Evolutionary conservation across 2,888 invertebrate species (phyloP), one percentile per base, ranked within the genome.

Genomic region (Tenthredo distinguenda): DNA sequence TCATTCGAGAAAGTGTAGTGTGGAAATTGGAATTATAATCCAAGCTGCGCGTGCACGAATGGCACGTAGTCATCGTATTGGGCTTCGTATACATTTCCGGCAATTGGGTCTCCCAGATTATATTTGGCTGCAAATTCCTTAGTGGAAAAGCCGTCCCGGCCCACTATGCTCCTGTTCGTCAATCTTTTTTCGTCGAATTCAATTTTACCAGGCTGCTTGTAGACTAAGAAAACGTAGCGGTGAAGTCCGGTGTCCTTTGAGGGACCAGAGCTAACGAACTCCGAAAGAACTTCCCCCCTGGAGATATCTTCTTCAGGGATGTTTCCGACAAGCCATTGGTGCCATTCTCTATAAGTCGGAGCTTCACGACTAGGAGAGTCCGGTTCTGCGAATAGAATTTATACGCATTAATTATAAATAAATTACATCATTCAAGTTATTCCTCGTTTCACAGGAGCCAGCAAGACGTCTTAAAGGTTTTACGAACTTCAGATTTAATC

Each of bases 1-100:
- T 43, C 12, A 43, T 12, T 43, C 43, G 10, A 12, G 43, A 43
- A 43, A 43, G 12, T 43, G 12, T 43, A 43, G 43, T 43, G 10
- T 43, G 43, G 94, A 94, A 88, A 77, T 94, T 43, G 43, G 94
- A 94, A 88, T 79, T 94, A 95, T 79, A 88, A 96, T 15, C 95
- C 96, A 86, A 98, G 94, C 91, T 98, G 97, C 92, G 98, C 96
- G 94, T 98, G 98, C 7, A 98, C 94, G 86, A 95, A 95, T 0
- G 98, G 98, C 0, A 98, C 98, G 91, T 98, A 98, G 89, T 97
- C 97, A 91, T 99, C 98, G 93, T 95, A 98, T 92, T 97, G 96
- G 0, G 98, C 98, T 92, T 97, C 96, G 92, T 96, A 99, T 91
- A 98, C 96, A 92, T 98, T 99, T 26, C 97, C 98, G 84, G 98